Evolutionary conservation across 2,113 vertebrate genomes (phyloP).

Genomic region (Bombycilla garrulus): DNA sequence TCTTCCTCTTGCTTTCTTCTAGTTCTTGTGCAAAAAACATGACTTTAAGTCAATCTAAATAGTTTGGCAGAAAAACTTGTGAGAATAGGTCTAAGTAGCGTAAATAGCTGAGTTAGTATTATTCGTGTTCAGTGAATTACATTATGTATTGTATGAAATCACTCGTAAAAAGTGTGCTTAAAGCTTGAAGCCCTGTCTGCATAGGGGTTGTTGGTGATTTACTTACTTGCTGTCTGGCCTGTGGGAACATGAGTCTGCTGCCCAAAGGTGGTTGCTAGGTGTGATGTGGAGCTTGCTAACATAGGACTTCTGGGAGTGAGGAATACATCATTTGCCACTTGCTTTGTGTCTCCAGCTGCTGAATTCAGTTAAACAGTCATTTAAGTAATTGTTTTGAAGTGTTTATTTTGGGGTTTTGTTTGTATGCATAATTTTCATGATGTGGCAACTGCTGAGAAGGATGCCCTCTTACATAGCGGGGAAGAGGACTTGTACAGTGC

Average conservation of each 20-base stretch:
- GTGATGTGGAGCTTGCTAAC: background rate
- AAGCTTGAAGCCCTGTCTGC: background rate
- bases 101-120: background rate
- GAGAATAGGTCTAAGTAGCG: background rate
- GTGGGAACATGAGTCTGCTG: background rate
- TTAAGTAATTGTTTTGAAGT: conserved; percentile 70
- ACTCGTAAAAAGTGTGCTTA: background rate
- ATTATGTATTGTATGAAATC: background rate
- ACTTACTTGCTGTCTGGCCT: background rate
- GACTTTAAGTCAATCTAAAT: background rate
- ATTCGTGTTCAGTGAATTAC: background rate
- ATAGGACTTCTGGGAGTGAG: background rate
- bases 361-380: conserved; percentile 34
- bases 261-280: conserved; percentile 55
- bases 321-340: background rate
- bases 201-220: background rate
- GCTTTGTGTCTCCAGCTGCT: conserved; percentile 22
- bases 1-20: background rate
- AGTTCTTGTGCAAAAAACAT: background rate
- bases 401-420: conserved; percentile 73
- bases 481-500: conserved; percentile 69
- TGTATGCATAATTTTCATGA: conserved; percentile 69
- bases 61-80: background rate
- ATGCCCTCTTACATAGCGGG: conserved; percentile 59
- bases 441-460: conserved; percentile 79